Evolutionary conservation across 1,140 invertebrate species (phyloP).

Genomic region (Nasonia giraulti): DNA sequence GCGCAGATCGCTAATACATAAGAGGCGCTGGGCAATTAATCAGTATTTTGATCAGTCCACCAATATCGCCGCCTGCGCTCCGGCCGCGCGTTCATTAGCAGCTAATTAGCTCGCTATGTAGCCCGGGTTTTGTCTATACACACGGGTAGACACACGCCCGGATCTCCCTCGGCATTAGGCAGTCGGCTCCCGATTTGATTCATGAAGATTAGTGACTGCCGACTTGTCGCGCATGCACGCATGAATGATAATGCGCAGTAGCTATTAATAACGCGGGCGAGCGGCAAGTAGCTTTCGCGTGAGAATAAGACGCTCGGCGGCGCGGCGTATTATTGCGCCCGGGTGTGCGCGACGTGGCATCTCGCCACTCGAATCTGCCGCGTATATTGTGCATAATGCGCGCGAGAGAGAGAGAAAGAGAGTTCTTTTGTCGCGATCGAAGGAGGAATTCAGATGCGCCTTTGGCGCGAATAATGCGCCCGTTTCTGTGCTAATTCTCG

Average conservation of each 20-base stretch:
- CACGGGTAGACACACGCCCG: neutral
- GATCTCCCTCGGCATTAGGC: too few species aligned
- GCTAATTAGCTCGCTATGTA: neutral
- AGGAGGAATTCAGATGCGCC: constrained; percentile 8
- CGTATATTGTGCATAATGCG: neutral
- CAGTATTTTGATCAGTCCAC: constrained; percentile 5
- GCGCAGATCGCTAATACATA: neutral
- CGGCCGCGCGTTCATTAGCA: neutral
- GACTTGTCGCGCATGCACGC: constrained; percentile 60
- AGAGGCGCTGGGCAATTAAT: neutral
- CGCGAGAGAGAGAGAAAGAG: neutral
- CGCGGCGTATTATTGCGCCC: neutral
- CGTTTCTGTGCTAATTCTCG: too few species aligned
- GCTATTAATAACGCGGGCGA: constrained; percentile 62
- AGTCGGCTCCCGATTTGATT: constrained; percentile 55
- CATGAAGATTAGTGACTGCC: constrained; percentile 62
- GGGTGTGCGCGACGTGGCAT: neutral
- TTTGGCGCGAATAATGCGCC: too few species aligned
- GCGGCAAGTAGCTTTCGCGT: too few species aligned
- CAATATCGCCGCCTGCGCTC: constrained; percentile 39
- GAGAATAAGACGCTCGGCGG: neutral
- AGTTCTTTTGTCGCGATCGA: constrained; percentile 5
- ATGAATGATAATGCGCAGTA: constrained; percentile 65
- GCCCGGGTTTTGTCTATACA: neutral
- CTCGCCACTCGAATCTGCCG: neutral